Base-by-base conservation (phyloP, 2,797 vertebrate genomes). In the Mus minutoides region DNA sequence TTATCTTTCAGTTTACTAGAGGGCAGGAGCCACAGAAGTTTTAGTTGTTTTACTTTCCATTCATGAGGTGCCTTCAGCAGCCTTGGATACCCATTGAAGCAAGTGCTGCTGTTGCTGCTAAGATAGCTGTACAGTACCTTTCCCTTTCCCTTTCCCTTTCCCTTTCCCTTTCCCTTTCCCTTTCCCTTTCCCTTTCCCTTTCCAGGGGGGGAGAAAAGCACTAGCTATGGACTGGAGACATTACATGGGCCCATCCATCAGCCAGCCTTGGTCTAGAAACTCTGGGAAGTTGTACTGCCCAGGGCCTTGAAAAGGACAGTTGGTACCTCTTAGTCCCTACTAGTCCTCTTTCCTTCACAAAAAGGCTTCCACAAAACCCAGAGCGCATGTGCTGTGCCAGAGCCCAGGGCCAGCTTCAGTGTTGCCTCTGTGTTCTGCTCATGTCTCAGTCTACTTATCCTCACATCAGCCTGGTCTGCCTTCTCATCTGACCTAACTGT, bases 271-370 rank as follows among this genome's bases (percentile, higher is more conserved):
- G 94, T 95, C 78, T 97, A 96, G 87, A 0, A 87, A 95, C 94
- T 46, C 12, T 2, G 95, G 83, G 92, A 90, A 97, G 80, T 89
- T 96, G 62, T 84, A 0, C 83, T 0, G 1, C 75, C 76, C 93
- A 64, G 0, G 88, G 85, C 92, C 95, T 94, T 85, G 86, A 84
- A 94, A 97, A 96, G 87, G 95, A 78, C 52, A 19, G 56, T 97
- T 76, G 83, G 43, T 79, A 91, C 96, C 97, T 98, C 80, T 95
- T 94, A 96, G 97, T 97, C 97, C 91, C 97, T 97, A 89, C 96
- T 91, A 95, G 80, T 97, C 97, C 88, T 46, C 60, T 67, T 62
- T 0, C 0, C 43, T 75, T 31, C 76, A 69, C 49, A 67, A 60
- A 90, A 73, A 94, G 69, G 60, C 96, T 97, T 94, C 49, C 77